Evolutionary conservation across 1,140 invertebrate species (phyloP).

Genomic region (Drosophila melanogaster): DNA sequence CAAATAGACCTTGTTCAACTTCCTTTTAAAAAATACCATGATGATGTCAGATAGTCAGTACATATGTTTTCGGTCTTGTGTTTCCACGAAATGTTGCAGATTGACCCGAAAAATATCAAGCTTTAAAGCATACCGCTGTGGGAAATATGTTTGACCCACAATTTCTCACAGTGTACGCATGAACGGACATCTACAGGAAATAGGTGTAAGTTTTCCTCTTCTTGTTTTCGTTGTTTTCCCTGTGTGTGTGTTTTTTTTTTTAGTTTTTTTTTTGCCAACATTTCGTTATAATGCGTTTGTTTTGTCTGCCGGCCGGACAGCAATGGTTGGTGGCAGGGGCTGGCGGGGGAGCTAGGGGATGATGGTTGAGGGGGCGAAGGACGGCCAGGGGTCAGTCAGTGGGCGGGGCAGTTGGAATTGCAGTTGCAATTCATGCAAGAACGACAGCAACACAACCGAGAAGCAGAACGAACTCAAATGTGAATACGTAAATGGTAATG

Average conservation of each 20-base stretch:
- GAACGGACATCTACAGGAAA: constrained; percentile 57
- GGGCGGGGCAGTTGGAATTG: constrained; percentile 25
- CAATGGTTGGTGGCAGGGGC: not conserved
- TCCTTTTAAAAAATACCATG: constrained; percentile 6
- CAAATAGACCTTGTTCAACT: constrained; percentile 15
- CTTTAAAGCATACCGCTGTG: constrained; percentile 14
- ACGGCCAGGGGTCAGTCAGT: constrained; percentile 18
- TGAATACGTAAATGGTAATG: constrained; percentile 51
- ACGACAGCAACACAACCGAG: constrained; percentile 47
- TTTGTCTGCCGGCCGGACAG: constrained; percentile 48
- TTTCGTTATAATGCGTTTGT: constrained; percentile 62
- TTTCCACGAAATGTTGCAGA: constrained; percentile 12
- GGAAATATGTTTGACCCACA: not conserved
- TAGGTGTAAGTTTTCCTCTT: constrained; percentile 61
- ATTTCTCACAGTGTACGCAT: constrained; percentile 54
- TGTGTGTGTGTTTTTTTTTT: constrained; percentile 8
- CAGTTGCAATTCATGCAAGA: constrained; percentile 57
- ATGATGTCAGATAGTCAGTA: constrained; percentile 28
- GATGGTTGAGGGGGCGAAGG: constrained; percentile 10
- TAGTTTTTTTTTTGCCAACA: constrained; percentile 39
- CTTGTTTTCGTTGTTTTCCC: constrained; percentile 40
- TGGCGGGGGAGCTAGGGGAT: not conserved
- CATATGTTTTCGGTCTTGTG: constrained; percentile 24
- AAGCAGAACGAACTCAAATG: constrained; percentile 39
- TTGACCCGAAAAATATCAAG: constrained; percentile 30